Evolutionary conservation across 2,888 invertebrate genomes (phyloP).

Genomic region (Chydorus sphaericus): DNA sequence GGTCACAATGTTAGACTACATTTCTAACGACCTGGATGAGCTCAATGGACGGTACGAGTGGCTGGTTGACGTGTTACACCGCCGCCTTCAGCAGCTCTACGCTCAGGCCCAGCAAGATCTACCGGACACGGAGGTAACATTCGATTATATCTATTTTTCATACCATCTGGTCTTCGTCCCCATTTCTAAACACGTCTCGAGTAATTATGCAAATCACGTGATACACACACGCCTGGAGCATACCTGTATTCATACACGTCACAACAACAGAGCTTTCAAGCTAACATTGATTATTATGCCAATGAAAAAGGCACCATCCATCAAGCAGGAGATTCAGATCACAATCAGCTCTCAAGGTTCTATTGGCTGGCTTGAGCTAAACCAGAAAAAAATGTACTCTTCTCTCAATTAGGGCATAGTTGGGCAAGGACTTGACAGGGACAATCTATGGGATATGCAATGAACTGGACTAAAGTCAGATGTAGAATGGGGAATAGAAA

Average conservation of each 20-base stretch:
- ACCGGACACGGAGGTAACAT: constrained; percentile 57
- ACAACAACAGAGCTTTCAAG: background rate
- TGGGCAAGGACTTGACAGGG: background rate
- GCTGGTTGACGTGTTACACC: constrained; percentile 50
- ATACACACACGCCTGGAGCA: background rate
- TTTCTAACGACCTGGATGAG: constrained; percentile 61
- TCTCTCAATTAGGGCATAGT: background rate
- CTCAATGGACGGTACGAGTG: constrained; percentile 65
- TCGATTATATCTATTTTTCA: background rate
- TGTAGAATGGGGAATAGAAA: background rate
- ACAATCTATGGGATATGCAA: background rate
- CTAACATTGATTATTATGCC: background rate
- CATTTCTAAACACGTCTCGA: too few relatives aligned
- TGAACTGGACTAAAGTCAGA: background rate
- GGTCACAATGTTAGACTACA: constrained; percentile 49
- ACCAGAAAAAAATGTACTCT: background rate
- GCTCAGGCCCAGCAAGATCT: constrained; percentile 41
- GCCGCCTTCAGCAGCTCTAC: constrained; percentile 45
- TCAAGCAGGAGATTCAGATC: background rate
- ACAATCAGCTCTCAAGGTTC: too few relatives aligned
- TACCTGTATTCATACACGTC: background rate
- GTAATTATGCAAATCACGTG: background rate
- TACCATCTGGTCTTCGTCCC: too few relatives aligned
- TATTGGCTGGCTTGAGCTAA: too few relatives aligned
- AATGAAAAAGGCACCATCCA: background rate